Base-by-base conservation (phyloP, 2,888 invertebrate genomes). In the Oscheius sp. region DNA sequence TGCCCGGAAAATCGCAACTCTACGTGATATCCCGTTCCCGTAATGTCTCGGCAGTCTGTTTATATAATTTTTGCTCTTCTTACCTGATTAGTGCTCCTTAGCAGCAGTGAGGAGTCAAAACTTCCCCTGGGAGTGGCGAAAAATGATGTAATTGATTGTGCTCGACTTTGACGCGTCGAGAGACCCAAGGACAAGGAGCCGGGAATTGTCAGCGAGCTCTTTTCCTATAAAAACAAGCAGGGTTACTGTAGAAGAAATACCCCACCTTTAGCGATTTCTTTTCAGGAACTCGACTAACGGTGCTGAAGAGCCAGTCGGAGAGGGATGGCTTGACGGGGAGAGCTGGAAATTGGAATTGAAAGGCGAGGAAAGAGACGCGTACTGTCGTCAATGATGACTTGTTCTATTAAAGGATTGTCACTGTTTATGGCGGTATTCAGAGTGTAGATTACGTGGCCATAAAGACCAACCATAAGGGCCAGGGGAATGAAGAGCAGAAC, bases 401-500 rank as follows among this genome's bases (percentile, higher is more conserved):
- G 77, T 21, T 77, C 77, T 0, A 77, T 68, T 0, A 77, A 69
- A 21, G 79, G 76, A 69, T 81, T 76, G 64, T 81, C 79, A 64
- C 78, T 77, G 23, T 81, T 80, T 16, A 81, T 79, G 1, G 80
- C 83, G 13, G 75, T 78, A 45, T 83, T 83, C 63, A 83, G 72
- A 0, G 83, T 81, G 73, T 76, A 80, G 41, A 83, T 83, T 45
- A 83, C 83, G 58, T 81, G 80, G 0, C 89, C 88, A 64, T 86
- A 86, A 18, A 86, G 71, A 0, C 78, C 81, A 18, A 82, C 79
- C 93, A 94, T 93, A 75, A 93, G 91, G 83, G 93, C 89, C 84
- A 94, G 91, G 0, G 94, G 94, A 2, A 93, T 89, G 49, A 94
- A 90, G 13, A 94, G 91, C 0, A 94, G 90, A 5, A 78, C 75